phyloP scores from a whole-genome alignment of 2,113 vertebrate species.

The Raphicerus campestris region DNA sequence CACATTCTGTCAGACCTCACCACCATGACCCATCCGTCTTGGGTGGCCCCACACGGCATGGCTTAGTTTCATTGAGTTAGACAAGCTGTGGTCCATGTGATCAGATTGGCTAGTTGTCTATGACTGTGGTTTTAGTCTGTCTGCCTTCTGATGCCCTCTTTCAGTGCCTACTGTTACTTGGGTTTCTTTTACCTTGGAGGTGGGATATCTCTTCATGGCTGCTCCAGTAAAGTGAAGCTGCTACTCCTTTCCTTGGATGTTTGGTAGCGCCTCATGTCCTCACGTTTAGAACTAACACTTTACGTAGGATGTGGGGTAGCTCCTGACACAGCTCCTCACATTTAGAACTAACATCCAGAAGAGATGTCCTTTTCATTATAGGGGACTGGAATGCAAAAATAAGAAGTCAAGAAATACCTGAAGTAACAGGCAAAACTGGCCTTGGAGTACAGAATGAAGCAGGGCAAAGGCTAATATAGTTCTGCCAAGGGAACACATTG shows the following conservation, averaged over 20 bases:
- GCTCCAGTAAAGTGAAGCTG: too few relatives aligned
- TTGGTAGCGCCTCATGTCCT: neutral
- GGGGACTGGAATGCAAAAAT: neutral
- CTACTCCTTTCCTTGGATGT: neutral
- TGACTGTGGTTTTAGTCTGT: too few relatives aligned
- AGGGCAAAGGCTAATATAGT: neutral
- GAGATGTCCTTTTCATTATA: neutral
- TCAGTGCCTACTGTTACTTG: neutral
- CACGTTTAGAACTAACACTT: neutral
- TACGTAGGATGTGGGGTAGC: fast-evolving
- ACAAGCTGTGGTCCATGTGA: too few relatives aligned
- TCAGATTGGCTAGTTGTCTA: too few relatives aligned
- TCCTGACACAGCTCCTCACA: fast-evolving
- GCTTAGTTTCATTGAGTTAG: neutral
- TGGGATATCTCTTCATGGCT: neutral
- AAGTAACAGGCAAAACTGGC: neutral
- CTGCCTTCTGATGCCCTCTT: too few relatives aligned
- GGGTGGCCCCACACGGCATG: fast-evolving
- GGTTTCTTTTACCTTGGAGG: neutral
- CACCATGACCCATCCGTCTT: neutral
- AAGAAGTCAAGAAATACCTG: neutral
- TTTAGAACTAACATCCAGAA: neutral
- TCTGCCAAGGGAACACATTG: neutral
- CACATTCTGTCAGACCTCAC: neutral
- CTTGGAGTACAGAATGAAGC: neutral